Evolutionary conservation across 2,797 vertebrate species (phyloP).

Genomic region (Luscinia luscinia): DNA sequence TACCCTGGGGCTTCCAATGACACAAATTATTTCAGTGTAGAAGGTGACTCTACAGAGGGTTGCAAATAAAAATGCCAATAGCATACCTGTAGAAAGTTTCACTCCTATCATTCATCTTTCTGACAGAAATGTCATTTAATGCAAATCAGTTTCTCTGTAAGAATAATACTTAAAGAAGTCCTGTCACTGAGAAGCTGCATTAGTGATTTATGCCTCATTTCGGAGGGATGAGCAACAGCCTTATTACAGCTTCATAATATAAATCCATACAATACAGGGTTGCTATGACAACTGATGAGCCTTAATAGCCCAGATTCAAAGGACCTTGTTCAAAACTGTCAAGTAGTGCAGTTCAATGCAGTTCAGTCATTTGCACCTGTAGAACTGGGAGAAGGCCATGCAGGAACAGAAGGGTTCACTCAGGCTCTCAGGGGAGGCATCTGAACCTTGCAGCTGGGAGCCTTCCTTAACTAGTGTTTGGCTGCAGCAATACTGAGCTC

Average conservation of each 20-base stretch:
- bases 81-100: not conserved
- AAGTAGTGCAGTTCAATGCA: not conserved
- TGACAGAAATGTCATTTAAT: conserved; percentile 5
- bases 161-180: not conserved
- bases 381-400: not conserved
- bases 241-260: conserved; percentile 3
- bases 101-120: not conserved
- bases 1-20: not conserved
- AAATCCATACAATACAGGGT: conserved; percentile 11
- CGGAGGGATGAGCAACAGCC: not conserved
- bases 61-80: not conserved
- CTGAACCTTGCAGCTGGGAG: not conserved
- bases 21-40: not conserved
- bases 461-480: not conserved
- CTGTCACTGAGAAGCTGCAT: not conserved
- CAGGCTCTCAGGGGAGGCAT: not conserved
- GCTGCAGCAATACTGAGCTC: not conserved
- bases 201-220: conserved; percentile 20
- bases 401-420: not conserved
- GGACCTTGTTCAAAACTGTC: not conserved
- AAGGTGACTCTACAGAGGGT: not conserved
- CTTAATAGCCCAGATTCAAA: conserved; percentile 23
- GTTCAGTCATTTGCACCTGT: not conserved
- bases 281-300: conserved; percentile 22
- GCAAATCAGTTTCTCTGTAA: conserved; percentile 6